These are phyloP conservation scores for Hirtodrosophila cameraria DNA, from an alignment of 2,888 invertebrate species.

Conservation along the genomic window DNA sequence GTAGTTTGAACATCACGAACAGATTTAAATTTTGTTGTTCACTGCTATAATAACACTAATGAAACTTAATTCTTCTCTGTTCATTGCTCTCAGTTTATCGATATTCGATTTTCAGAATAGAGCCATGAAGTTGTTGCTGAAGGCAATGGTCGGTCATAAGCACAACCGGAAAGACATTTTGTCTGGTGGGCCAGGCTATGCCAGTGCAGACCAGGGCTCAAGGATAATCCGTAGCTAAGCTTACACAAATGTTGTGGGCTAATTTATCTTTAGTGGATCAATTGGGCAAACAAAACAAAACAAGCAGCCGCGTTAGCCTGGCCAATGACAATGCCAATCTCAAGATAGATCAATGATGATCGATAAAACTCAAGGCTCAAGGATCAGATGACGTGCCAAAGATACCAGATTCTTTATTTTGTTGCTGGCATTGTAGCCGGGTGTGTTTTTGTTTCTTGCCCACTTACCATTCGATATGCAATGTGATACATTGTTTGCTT, in stretches of 20 bases:
- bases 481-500: slow-evolving; percentile 5
- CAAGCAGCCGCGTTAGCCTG: slow-evolving; percentile 6
- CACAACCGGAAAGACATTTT: slow-evolving; percentile 49
- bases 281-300: slow-evolving; percentile 54
- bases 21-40: too few relatives aligned
- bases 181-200: slow-evolving; percentile 29
- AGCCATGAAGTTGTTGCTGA: not conserved
- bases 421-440: slow-evolving; percentile 57
- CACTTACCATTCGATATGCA: slow-evolving; percentile 28
- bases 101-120: not conserved
- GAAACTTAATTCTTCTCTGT: not conserved
- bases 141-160: slow-evolving; percentile 31
- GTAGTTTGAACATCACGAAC: too few relatives aligned
- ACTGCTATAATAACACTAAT: too few relatives aligned
- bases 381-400: slow-evolving; percentile 46
- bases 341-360: slow-evolving; percentile 23
- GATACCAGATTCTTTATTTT: slow-evolving; percentile 11
- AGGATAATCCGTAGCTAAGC: slow-evolving; percentile 51
- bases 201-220: too few relatives aligned
- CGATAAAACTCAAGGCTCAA: slow-evolving; percentile 23
- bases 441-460: slow-evolving; percentile 68
- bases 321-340: slow-evolving; percentile 3
- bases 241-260: slow-evolving; percentile 73
- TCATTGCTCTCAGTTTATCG: not conserved
- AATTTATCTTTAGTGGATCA: slow-evolving; percentile 82